Percentiles rank a stretch among this genome's conserved stretches.
These are phyloP conservation scores for Picathartes gymnocephalus DNA, from an alignment of 2,113 vertebrate genomes.

Conservation along the genomic window DNA sequence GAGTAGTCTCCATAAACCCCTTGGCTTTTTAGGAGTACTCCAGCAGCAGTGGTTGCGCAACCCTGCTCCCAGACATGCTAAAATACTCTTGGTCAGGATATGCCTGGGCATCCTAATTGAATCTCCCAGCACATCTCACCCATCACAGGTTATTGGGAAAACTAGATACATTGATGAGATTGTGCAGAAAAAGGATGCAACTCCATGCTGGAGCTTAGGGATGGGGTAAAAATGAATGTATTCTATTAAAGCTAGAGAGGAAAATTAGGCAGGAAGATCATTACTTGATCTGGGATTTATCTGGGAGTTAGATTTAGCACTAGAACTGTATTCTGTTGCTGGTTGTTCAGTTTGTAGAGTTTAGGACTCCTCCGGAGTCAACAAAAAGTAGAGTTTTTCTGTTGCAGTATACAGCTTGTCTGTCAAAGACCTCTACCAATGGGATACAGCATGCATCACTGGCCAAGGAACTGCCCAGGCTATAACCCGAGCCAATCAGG, in stretches of 20 bases:
- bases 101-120: background rate
- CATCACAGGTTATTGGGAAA: background rate
- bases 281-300: background rate
- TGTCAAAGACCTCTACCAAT: too few relatives aligned
- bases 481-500: too few relatives aligned
- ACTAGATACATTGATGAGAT: background rate
- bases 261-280: background rate
- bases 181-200: background rate
- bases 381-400: background rate
- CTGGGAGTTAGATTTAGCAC: background rate
- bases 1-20: background rate
- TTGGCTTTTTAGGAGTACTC: background rate
- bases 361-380: background rate
- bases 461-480: too few relatives aligned
- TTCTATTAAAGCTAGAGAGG: background rate
- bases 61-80: rapidly evolving
- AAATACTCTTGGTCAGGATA: background rate
- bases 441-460: too few relatives aligned
- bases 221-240: background rate
- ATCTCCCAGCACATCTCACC: background rate
- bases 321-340: background rate
- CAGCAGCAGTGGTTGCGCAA: background rate
- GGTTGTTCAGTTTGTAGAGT: background rate
- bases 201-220: background rate
- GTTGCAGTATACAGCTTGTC: too few relatives aligned